Conservation (phyloP, 2,113 vertebrate species). For the Zapus hudsonius region DNA sequence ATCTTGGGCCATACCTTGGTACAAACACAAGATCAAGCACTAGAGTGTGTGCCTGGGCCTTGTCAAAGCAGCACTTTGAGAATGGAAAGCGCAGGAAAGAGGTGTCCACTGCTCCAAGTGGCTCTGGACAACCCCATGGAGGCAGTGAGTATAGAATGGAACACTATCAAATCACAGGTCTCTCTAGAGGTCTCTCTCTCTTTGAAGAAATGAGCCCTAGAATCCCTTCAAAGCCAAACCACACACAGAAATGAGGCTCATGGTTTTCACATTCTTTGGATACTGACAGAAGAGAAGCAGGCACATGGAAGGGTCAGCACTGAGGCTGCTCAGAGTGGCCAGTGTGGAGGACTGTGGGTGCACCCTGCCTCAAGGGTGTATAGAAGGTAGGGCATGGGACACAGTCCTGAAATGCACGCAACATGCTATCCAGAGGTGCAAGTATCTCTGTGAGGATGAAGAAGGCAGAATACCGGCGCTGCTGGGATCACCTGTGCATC, state of each 20-base stretch:
- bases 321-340: neutral
- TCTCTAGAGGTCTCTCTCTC: neutral
- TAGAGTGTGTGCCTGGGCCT: neutral
- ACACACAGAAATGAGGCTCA: neutral
- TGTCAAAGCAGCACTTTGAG: slow-evolving; percentile 12
- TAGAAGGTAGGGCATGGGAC: neutral
- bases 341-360: neutral
- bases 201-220: neutral
- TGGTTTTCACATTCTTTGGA: neutral
- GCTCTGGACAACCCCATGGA: neutral
- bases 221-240: neutral
- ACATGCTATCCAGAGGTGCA: neutral
- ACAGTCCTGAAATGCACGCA: neutral
- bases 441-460: neutral
- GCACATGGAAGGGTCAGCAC: neutral
- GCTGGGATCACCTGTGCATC: slow-evolving; percentile 36
- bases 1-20: neutral
- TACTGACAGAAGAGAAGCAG: neutral
- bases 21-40: neutral
- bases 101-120: neutral
- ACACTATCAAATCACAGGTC: neutral
- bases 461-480: neutral
- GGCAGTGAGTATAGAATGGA: neutral
- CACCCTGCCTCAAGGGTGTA: neutral
- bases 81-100: neutral